Evolutionary conservation across 2,113 vertebrate species (phyloP).

Genomic region (Benitochromis conjunctus): DNA sequence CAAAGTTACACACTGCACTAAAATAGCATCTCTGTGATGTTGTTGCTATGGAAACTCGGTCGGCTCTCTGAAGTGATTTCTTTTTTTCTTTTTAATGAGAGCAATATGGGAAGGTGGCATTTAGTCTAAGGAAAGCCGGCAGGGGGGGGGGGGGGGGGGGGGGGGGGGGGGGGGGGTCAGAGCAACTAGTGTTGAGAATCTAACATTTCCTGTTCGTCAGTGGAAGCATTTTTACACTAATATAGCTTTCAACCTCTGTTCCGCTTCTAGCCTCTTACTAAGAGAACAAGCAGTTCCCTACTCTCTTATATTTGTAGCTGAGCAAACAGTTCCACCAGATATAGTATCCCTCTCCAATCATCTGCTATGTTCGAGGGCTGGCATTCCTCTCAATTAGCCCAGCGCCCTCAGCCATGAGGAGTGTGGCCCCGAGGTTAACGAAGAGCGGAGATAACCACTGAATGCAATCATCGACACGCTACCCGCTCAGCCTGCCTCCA

Average conservation of each 20-base stretch:
- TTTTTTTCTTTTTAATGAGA: conserved; percentile 50
- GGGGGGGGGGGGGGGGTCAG: conserved; percentile 12
- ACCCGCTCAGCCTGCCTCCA: conserved; percentile 26
- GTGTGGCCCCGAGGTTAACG: conserved; percentile 46
- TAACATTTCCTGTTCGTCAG: neutral
- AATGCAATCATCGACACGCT: conserved; percentile 49
- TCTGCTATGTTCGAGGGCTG: conserved; percentile 14
- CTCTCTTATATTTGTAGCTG: neutral
- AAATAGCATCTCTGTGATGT: conserved; percentile 61
- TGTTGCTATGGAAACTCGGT: conserved; percentile 62
- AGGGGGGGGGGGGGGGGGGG: neutral
- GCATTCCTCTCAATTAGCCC: conserved; percentile 59
- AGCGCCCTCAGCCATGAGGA: conserved; percentile 40
- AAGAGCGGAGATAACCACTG: conserved; percentile 62
- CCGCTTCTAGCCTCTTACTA: neutral
- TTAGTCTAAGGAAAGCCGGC: neutral
- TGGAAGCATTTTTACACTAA: neutral
- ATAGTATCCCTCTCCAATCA: conserved; percentile 15
- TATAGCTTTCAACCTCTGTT: neutral
- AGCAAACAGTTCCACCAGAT: conserved; percentile 35
- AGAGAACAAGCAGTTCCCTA: neutral
- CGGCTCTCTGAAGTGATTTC: conserved; percentile 38
- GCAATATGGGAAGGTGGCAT: conserved; percentile 23
- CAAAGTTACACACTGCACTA: conserved; percentile 56
- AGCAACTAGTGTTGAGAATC: neutral